Base-by-base conservation (phyloP, 2,113 vertebrate species). In the Toxotes jaculatrix region DNA sequence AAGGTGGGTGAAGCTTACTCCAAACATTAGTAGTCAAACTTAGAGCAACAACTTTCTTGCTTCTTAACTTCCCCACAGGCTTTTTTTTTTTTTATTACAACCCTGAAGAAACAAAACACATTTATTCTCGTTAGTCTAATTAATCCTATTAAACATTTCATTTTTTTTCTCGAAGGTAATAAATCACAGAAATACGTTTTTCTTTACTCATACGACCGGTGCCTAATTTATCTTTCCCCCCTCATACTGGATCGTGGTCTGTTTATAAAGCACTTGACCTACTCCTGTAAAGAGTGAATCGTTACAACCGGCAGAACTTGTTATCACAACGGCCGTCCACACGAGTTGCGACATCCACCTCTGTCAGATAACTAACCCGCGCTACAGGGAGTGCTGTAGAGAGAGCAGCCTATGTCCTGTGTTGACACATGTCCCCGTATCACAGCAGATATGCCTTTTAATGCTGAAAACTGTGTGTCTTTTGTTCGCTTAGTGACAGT, bases 1-100 rank as follows among this genome's bases (percentile, higher is more conserved):
- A 96, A 96, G 95, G 96, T 96, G 92, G 89, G 95, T 82, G 40
- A 86, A 89, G 79, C 89, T 90, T 9, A 32, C 9, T 31, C 21
- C 16, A 7, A n/a, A 64, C 62, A 62, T 71, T 27, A 49, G 27
- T 55, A 8, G 9, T 19, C 6, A 9, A 55, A 31, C 43, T 13
- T 3, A 3, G 38, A 11, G 53, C 45, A 23, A 23, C 23, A 78
- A 79, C 74, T 79, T 17, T 2, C 11, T 4, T 16, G 3, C 60
- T 11, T 21, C 7, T 38, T 17, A 60, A 53, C 31, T 47, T n/a
- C 9, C 4, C 31, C 5, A 19, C 5, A 31, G 3, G 7, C 8
- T 11, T 38, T 38, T 38, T 38, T 7, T 7, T 38, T 38, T 38
- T 7, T 38, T 38, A 3, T 14, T 67, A 34, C 23, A 6, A 14